Evolutionary conservation across 2,888 invertebrate genomes (phyloP).

Genomic region (Chymomyza amoena): DNA sequence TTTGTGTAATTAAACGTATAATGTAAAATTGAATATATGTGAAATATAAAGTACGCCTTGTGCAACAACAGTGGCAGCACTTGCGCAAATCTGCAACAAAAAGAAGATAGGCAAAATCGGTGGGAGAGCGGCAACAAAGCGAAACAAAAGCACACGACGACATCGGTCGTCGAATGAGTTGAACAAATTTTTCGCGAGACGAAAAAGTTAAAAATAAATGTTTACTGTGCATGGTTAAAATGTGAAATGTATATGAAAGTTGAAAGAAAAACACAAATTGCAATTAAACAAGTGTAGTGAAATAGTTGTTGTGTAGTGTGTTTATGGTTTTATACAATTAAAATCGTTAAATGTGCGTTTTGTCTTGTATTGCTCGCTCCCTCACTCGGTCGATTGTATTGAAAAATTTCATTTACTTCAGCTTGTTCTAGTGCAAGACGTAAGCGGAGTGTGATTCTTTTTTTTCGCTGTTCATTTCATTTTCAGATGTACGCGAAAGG

Average conservation of each 20-base stretch:
- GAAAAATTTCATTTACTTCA: constrained; percentile 51
- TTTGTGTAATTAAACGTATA: not conserved
- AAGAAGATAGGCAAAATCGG: not conserved
- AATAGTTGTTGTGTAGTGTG: constrained; percentile 16
- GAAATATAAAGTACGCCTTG: not conserved
- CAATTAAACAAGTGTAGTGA: constrained; percentile 27
- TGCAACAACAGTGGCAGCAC: constrained; percentile 44
- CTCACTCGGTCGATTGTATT: constrained; percentile 36
- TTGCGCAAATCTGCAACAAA: constrained; percentile 23
- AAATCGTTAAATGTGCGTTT: constrained; percentile 13
- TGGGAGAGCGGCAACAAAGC: constrained; percentile 30
- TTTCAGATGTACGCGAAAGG: constrained; percentile 50
- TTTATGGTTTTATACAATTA: constrained; percentile 3
- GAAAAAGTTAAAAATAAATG: constrained; percentile 73
- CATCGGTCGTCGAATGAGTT: constrained; percentile 60
- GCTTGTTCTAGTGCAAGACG: constrained; percentile 39
- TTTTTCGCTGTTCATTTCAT: constrained; percentile 47
- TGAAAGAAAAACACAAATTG: constrained; percentile 31
- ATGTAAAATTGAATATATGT: not conserved
- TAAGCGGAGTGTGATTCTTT: constrained; percentile 29
- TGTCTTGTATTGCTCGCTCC: not conserved
- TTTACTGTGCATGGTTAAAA: constrained; percentile 62
- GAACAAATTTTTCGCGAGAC: constrained; percentile 63
- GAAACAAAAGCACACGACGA: constrained; percentile 67
- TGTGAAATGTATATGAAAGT: constrained; percentile 33